Evolutionary conservation across 2,113 vertebrate species (phyloP), one percentile per base, ranked within the genome.

Genomic region (Heliornis fulica): DNA sequence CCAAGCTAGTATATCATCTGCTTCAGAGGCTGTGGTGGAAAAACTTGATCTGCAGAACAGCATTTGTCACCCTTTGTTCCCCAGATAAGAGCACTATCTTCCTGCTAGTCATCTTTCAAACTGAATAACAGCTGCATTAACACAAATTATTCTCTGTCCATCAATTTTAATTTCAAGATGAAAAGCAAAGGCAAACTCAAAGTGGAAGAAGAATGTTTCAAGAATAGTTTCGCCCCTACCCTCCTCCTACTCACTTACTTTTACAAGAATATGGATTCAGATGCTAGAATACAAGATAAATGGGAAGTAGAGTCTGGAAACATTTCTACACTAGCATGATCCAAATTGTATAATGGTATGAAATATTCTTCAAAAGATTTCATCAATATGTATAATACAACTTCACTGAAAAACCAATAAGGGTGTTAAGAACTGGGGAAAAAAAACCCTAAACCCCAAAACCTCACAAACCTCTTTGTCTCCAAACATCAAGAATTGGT

Each of bases 41-140:
- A 94, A 89, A 74, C 32, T 54, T 53, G 61, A 89, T 91, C 76
- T 91, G 71, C 63, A 90, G 57, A 86, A 82, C 93, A 93, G 90
- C 84, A 91, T 96, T 94, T 95, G 79, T 84, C 65, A 96, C 91
- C 83, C 23, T 45, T 89, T 91, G 65, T 83, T 94, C 80, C 74
- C 68, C 76, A 96, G 64, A 64, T 93, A 90, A 95, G 76, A 74
- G 48, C 69, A 32, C 38, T 83, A 31, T 21, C 46, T 63, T 94
- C 59, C 38, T 7, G 3, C 84, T 92, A 57, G 48, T 64, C 28
- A 45, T 70, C 48, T 91, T 93, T 96, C 83, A 87, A 74, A 83
- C n/a, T 81, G 59, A 94, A 18, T 63, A 94, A 79, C 40, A 90
- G 34, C 48, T 91, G 14, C 50, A 87, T 90, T 95, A 94, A 81